phyloP scores from a whole-genome alignment of 1,140 invertebrate species.

The Anagrus nilaparvatae region DNA sequence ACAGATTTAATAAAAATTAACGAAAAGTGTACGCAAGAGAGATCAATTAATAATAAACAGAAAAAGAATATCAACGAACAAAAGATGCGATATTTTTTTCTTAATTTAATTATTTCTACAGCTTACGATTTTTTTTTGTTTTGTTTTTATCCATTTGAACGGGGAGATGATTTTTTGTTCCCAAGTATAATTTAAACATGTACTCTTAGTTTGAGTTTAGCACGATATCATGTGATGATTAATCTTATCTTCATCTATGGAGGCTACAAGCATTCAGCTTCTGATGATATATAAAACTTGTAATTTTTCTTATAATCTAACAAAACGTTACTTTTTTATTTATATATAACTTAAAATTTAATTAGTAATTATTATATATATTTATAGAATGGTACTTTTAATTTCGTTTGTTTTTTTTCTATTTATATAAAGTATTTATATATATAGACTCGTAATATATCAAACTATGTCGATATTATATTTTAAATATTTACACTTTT shows the following conservation, averaged over 20 bases:
- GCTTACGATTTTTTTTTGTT: too few relatives aligned
- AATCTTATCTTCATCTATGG: too few relatives aligned
- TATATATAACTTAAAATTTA: constrained; percentile 28
- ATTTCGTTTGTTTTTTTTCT: constrained; percentile 24
- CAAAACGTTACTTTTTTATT: constrained; percentile 35
- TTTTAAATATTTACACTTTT: constrained; percentile 37
- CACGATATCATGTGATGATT: too few relatives aligned
- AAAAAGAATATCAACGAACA: constrained; percentile 23
- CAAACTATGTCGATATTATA: constrained; percentile 37
- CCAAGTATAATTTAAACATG: too few relatives aligned
- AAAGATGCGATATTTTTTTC: constrained; percentile 21
- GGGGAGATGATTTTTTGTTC: too few relatives aligned
- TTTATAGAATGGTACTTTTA: constrained; percentile 35
- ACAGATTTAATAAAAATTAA: constrained; percentile 16
- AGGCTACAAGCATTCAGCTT: too few relatives aligned
- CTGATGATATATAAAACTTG: too few relatives aligned
- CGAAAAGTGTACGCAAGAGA: constrained; percentile 27
- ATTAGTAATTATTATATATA: constrained; percentile 27
- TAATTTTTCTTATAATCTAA: too few relatives aligned
- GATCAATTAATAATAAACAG: constrained; percentile 32
- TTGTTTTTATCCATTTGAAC: too few relatives aligned
- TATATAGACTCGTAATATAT: constrained; percentile 38
- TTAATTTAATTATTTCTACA: too few relatives aligned
- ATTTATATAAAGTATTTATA: constrained; percentile 41
- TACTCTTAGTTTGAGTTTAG: too few relatives aligned